Conservation (phyloP, 2,888 invertebrate genomes). For the Pyrrhia umbra region DNA sequence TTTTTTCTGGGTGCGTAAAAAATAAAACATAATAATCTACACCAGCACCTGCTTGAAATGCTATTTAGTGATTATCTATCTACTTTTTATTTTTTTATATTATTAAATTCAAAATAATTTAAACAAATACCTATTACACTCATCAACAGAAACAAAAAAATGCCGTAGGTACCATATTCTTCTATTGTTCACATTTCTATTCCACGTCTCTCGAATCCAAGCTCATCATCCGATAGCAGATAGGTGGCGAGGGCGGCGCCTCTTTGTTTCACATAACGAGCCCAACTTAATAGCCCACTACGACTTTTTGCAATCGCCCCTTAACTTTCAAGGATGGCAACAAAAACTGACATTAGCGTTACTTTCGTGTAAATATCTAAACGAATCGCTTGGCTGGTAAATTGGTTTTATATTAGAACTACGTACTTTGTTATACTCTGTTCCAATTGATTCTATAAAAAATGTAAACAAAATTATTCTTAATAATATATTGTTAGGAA, state of each 20-base stretch:
- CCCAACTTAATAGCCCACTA: constrained; percentile 79
- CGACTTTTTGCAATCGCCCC: constrained; percentile 76
- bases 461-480: too few relatives aligned
- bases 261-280: constrained; percentile 83
- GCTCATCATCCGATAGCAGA: constrained; percentile 68
- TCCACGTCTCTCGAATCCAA: constrained; percentile 47
- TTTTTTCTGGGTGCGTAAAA: too few relatives aligned
- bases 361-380: constrained; percentile 50
- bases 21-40: too few relatives aligned
- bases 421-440: too few relatives aligned
- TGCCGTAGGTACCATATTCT: background rate
- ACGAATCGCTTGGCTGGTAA: constrained; percentile 13
- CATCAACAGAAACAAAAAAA: background rate
- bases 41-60: too few relatives aligned
- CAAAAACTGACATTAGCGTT: constrained; percentile 64
- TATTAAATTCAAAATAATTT: too few relatives aligned
- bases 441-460: too few relatives aligned
- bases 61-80: too few relatives aligned
- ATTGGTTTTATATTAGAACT: constrained; percentile 30
- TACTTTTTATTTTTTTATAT: too few relatives aligned
- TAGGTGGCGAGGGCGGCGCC: constrained; percentile 73
- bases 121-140: too few relatives aligned
- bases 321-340: constrained; percentile 50
- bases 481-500: too few relatives aligned
- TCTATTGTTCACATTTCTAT: constrained; percentile 2